These are phyloP conservation scores for Nasonia vitripennis DNA, from an alignment of 1,140 invertebrate species.

Conservation along the genomic window DNA sequence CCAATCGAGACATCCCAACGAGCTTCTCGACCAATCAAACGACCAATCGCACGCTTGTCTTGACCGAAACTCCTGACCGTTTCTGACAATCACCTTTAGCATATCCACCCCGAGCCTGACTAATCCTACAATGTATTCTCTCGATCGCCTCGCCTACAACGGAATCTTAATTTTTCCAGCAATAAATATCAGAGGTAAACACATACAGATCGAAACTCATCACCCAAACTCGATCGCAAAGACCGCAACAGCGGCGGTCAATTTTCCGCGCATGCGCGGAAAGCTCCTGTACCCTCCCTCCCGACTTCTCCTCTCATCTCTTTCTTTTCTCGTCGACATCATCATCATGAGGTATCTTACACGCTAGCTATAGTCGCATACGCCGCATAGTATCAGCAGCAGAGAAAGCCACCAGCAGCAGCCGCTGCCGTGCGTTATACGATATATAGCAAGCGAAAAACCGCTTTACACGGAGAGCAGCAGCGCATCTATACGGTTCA, in stretches of 20 bases:
- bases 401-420: not conserved
- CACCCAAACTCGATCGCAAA: not conserved
- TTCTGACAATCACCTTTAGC: not conserved
- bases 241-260: not conserved
- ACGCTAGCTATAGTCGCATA: not conserved
- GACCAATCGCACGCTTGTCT: not conserved
- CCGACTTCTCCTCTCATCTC: no score
- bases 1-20: not conserved
- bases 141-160: no score
- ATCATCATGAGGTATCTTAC: no score
- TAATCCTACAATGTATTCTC: not conserved
- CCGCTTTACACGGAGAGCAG: not conserved
- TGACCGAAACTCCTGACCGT: not conserved
- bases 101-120: not conserved
- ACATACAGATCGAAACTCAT: not conserved
- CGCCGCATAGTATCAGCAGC: not conserved
- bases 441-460: no score
- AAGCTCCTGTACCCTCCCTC: not conserved
- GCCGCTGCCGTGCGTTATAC: not conserved
- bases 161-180: not conserved
- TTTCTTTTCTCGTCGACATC: not conserved
- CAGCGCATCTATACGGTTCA: not conserved
- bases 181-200: not conserved
- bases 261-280: not conserved
- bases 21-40: not conserved